Evolutionary conservation across 64 coral and sea anemone genomes (phyloP).

Genomic region (Dendrophyllia cribrosa): DNA sequence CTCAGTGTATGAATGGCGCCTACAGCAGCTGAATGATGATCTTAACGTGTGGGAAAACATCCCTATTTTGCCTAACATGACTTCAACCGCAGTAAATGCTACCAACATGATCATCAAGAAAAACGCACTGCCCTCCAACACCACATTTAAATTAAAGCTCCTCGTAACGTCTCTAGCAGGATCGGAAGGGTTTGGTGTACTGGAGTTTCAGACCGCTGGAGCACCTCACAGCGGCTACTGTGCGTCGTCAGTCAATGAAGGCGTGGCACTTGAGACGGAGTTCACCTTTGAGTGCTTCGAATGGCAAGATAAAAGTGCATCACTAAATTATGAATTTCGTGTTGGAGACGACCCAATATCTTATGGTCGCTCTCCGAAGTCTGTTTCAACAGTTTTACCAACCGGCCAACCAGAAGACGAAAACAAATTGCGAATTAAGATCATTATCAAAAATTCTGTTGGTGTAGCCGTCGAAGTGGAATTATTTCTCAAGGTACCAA

Average conservation of each 20-base stretch:
- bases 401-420: neutral
- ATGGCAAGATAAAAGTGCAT: constrained; percentile 5
- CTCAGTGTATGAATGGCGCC: neutral
- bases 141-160: neutral
- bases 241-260: neutral
- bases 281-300: neutral
- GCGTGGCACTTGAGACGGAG: neutral
- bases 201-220: constrained; percentile 13
- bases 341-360: neutral
- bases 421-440: neutral
- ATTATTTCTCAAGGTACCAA: neutral
- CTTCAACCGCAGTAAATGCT: neutral
- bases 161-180: neutral
- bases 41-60: neutral
- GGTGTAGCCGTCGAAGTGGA: neutral
- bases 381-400: constrained; percentile 17
- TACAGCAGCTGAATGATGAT: neutral
- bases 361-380: neutral
- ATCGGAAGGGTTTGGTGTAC: neutral
- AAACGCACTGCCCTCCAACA: neutral
- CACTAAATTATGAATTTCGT: constrained; percentile 16
- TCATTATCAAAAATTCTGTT: neutral
- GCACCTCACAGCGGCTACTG: neutral
- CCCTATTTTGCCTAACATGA: neutral
- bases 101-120: neutral